Percentiles rank a stretch among this genome's conserved stretches.
Evolutionary conservation across 2,888 invertebrate species (phyloP).

Genomic region (Xestia c-nigrum): DNA sequence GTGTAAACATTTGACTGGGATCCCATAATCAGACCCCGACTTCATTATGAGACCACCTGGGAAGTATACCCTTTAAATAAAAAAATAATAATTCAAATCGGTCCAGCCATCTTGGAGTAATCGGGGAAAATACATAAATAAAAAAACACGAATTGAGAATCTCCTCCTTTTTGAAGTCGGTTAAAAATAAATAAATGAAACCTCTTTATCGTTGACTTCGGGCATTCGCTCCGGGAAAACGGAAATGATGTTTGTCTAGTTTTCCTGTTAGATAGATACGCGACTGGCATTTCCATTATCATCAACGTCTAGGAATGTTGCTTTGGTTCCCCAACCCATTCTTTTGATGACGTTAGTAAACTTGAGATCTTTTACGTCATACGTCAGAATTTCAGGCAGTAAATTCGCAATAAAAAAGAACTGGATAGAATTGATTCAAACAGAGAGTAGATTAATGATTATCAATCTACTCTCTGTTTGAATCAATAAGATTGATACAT

Average conservation of each 20-base stretch:
- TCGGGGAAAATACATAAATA: too few relatives aligned
- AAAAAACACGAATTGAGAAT: too few relatives aligned
- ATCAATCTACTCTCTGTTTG: neutral
- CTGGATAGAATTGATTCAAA: neutral
- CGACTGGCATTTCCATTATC: slow-evolving; percentile 30
- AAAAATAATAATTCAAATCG: too few relatives aligned
- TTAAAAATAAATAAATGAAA: neutral
- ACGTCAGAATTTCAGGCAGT: neutral
- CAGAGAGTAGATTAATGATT: too few relatives aligned
- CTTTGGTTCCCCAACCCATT: slow-evolving; percentile 4
- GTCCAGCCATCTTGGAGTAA: too few relatives aligned
- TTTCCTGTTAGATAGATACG: slow-evolving; percentile 38
- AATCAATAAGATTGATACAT: neutral
- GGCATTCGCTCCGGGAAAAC: slow-evolving; percentile 46
- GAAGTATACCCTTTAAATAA: too few relatives aligned
- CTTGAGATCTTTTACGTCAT: neutral
- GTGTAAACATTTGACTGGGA: too few relatives aligned
- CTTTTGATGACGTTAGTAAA: slow-evolving; percentile 6
- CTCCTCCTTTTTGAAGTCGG: too few relatives aligned
- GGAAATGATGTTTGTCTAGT: slow-evolving; percentile 26
- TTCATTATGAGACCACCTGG: too few relatives aligned
- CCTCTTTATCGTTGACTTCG: slow-evolving; percentile 30
- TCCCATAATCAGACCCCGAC: too few relatives aligned
- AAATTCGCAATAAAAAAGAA: neutral
- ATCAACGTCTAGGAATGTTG: slow-evolving; percentile 5